These are phyloP conservation scores for Latrodectus geometricus DNA, from an alignment of 1,140 invertebrate species.

Conservation along the genomic window DNA sequence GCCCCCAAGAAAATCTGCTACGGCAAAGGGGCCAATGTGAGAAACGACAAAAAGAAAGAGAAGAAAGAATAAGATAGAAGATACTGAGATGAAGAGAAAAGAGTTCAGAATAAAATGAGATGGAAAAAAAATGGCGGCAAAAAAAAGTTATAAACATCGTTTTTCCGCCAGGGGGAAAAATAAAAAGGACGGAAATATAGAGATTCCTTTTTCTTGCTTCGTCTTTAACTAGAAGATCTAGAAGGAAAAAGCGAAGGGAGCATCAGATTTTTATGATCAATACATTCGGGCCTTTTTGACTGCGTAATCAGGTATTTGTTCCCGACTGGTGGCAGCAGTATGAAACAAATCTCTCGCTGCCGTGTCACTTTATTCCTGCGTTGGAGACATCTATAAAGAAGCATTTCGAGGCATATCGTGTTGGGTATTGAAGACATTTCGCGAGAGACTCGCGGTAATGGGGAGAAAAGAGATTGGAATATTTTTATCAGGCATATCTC, in stretches of 20 bases:
- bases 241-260: constrained; percentile 24
- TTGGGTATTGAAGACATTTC: too few species aligned
- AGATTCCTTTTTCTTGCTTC: constrained; percentile 44
- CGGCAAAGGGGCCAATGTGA: not conserved
- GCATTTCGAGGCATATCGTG: not conserved
- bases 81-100: constrained; percentile 46
- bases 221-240: constrained; percentile 48
- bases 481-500: too few species aligned
- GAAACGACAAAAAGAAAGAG: not conserved
- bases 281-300: constrained; percentile 3
- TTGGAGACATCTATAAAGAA: not conserved
- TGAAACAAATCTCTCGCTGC: not conserved
- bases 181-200: constrained; percentile 56
- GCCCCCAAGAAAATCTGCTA: constrained; percentile 35
- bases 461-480: too few species aligned
- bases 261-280: constrained; percentile 6
- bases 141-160: constrained; percentile 57
- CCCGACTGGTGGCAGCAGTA: not conserved
- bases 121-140: not conserved
- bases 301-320: constrained; percentile 7
- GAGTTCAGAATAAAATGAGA: not conserved
- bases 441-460: too few species aligned
- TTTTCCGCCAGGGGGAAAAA: constrained; percentile 41
- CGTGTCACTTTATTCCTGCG: not conserved
- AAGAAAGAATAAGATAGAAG: constrained; percentile 10